These are phyloP conservation scores for Myiopsitta monachus DNA, from an alignment of 2,113 vertebrate genomes.

Conservation along the genomic window DNA sequence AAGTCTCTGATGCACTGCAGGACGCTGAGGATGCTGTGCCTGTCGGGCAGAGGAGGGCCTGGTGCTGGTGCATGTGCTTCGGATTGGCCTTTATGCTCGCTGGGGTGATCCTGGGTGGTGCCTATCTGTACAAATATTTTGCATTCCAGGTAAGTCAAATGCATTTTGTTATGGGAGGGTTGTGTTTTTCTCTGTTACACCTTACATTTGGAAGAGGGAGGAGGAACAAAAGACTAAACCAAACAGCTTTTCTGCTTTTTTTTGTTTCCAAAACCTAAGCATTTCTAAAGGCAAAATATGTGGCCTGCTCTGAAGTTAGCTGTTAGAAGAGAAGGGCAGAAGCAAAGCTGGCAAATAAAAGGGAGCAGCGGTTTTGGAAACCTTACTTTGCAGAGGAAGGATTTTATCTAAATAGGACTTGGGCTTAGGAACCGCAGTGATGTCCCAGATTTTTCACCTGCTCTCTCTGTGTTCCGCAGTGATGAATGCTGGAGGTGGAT, in stretches of 20 bases:
- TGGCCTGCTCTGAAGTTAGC: neutral
- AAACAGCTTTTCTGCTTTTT: neutral
- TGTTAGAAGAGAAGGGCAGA: neutral
- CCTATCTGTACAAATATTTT: slow-evolving; percentile 90
- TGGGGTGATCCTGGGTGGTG: slow-evolving; percentile 90
- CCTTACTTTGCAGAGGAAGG: neutral
- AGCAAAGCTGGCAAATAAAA: neutral
- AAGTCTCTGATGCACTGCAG: slow-evolving; percentile 61
- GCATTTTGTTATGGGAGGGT: neutral
- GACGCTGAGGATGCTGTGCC: slow-evolving; percentile 83
- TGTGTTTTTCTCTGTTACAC: neutral
- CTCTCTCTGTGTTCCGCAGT: neutral
- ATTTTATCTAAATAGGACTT: neutral
- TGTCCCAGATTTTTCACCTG: neutral
- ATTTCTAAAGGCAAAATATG: neutral
- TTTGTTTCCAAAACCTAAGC: neutral
- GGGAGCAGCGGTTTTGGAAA: neutral
- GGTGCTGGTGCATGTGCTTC: slow-evolving; percentile 97
- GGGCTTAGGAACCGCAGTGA: neutral
- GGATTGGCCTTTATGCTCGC: slow-evolving; percentile 93
- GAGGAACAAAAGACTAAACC: neutral
- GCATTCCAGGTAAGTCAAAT: slow-evolving; percentile 79
- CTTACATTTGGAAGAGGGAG: neutral
- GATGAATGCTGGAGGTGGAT: neutral
- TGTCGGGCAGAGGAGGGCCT: slow-evolving; percentile 82